phyloP scores from a whole-genome alignment of 2,113 vertebrate genomes.

The Aythya baeri region DNA sequence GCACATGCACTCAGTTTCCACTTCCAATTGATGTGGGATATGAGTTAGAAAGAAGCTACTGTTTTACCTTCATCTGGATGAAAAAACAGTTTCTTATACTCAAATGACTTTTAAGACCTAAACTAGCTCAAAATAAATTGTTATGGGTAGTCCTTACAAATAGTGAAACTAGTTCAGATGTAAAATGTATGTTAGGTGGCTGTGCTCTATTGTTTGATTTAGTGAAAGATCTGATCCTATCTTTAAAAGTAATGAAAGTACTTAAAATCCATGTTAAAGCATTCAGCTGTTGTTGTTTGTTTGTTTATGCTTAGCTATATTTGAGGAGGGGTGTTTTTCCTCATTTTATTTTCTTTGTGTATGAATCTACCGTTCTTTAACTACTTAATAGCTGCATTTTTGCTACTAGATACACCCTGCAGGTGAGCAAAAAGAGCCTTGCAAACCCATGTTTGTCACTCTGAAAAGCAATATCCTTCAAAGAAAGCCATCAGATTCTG shows the following conservation, averaged over 20 bases:
- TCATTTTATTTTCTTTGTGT: background rate
- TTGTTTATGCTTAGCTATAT: background rate
- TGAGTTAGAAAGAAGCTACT: background rate
- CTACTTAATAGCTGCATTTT: background rate
- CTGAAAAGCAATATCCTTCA: slow-evolving; percentile 3
- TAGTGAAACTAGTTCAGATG: background rate
- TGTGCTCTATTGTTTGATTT: background rate
- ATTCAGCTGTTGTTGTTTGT: background rate
- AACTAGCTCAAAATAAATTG: background rate
- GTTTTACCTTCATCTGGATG: background rate
- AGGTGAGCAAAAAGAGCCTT: background rate
- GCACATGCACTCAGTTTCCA: background rate
- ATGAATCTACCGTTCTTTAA: background rate
- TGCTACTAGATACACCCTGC: background rate
- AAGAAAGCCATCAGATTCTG: slow-evolving; percentile 4
- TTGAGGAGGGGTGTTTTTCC: background rate
- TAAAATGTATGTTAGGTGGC: background rate
- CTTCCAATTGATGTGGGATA: rapidly evolving
- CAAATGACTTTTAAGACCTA: background rate
- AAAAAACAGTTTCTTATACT: background rate
- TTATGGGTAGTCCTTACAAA: background rate
- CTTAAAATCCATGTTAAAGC: background rate
- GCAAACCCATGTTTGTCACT: background rate
- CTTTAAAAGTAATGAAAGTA: background rate
- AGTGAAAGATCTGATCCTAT: background rate